phyloP scores from a whole-genome alignment of 2,797 vertebrate genomes.

The Halcyon chelicuti region DNA sequence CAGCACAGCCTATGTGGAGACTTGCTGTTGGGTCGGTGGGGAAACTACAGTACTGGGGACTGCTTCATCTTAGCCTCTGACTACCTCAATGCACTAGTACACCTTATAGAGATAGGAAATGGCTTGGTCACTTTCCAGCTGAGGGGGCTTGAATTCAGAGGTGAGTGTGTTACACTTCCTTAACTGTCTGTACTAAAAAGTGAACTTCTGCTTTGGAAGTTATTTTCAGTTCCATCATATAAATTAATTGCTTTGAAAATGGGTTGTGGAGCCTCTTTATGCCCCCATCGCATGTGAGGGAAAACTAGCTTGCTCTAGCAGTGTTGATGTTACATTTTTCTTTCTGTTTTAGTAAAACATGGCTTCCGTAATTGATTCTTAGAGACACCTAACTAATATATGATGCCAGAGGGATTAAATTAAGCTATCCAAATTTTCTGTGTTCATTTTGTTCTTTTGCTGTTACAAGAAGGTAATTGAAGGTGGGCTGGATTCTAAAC shows the following conservation, averaged over 20 bases:
- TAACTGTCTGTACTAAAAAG: neutral
- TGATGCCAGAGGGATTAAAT: neutral
- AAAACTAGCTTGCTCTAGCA: neutral
- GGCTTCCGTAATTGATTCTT: neutral
- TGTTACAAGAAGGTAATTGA: neutral
- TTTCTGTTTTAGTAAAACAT: neutral
- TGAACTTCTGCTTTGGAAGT: neutral
- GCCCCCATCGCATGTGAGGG: neutral
- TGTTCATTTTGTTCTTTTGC: neutral
- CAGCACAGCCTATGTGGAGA: constrained; percentile 97
- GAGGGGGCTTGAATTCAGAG: constrained; percentile 97
- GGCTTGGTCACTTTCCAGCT: constrained; percentile 97
- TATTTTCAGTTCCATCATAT: neutral
- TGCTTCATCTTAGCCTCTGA: constrained; percentile 99
- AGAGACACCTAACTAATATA: neutral
- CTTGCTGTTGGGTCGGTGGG: constrained; percentile 94
- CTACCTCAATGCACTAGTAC: constrained; percentile 97
- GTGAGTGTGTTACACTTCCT: constrained; percentile 73
- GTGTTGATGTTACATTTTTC: neutral
- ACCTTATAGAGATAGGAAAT: constrained; percentile 97
- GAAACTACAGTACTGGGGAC: constrained; percentile 94
- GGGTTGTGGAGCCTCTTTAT: neutral
- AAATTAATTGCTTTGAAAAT: neutral
- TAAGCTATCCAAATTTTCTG: neutral
- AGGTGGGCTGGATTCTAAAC: neutral